Evolutionary conservation across 2,888 invertebrate genomes (phyloP).

Genomic region (Acanthoscelides obtectus): DNA sequence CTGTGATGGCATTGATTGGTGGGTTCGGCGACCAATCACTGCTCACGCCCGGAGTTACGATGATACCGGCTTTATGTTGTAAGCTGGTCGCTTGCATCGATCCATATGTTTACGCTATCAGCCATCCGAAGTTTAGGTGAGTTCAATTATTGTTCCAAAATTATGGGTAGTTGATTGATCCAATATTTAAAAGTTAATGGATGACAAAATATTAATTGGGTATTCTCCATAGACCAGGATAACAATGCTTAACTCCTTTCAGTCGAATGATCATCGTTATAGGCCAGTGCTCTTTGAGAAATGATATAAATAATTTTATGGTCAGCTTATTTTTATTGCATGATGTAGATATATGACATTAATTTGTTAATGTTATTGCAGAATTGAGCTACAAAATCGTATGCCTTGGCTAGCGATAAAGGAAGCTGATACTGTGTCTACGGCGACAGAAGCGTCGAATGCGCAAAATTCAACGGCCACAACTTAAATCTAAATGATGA

Average conservation of each 20-base stretch:
- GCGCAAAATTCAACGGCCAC: slow-evolving; percentile 15
- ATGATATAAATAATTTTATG: not conserved
- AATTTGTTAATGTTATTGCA: slow-evolving; percentile 34
- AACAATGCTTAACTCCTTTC: not conserved
- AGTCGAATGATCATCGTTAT: not conserved
- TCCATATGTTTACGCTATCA: slow-evolving; percentile 87
- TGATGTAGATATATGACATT: slow-evolving; percentile 1
- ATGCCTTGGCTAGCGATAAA: slow-evolving; percentile 74
- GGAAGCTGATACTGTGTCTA: slow-evolving; percentile 59
- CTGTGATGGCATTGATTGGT: slow-evolving; percentile 74
- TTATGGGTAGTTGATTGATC: not conserved
- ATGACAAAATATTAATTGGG: too few relatives aligned
- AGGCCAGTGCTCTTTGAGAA: not conserved
- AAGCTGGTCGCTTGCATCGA: slow-evolving; percentile 89
- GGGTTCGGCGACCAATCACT: slow-evolving; percentile 73
- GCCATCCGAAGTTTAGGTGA: slow-evolving; percentile 83
- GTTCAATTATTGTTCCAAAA: not conserved
- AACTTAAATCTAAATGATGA: slow-evolving; percentile 7
- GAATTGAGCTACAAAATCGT: slow-evolving; percentile 73
- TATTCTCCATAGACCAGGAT: not conserved
- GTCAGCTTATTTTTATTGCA: not conserved
- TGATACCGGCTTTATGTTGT: slow-evolving; percentile 83
- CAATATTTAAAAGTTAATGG: not conserved
- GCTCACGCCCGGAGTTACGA: slow-evolving; percentile 72
- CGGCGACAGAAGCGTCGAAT: slow-evolving; percentile 37